A percentile compares a stretch with the other conserved stretches of the same genome.
phyloP scores from a whole-genome alignment of 92 coral and sea anemone genomes.

The Phenganax stokvisi region DNA sequence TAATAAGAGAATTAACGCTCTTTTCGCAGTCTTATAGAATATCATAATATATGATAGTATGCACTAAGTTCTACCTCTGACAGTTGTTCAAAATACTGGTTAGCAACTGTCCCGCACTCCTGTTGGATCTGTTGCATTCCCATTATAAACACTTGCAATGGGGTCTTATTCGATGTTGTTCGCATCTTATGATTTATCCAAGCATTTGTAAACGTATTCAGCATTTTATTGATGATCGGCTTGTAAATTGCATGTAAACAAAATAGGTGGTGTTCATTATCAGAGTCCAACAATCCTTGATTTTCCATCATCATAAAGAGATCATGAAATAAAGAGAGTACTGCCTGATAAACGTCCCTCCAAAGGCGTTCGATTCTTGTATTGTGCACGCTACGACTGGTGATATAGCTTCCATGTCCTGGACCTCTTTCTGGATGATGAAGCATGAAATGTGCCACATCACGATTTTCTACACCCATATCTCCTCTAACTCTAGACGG shows the following conservation, averaged over 20 bases:
- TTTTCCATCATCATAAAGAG: slow-evolving; percentile 33
- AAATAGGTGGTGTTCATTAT: slow-evolving; percentile 38
- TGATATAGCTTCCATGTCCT: slow-evolving; percentile 46
- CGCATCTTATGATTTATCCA: slow-evolving; percentile 51
- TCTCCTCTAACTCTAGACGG: slow-evolving; percentile 53
- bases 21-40: not conserved
- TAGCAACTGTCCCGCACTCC: slow-evolving; percentile 41
- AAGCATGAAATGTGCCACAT: slow-evolving; percentile 47
- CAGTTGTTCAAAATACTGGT: slow-evolving; percentile 51
- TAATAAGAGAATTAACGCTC: too few species aligned
- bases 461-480: slow-evolving; percentile 56
- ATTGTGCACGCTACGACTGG: slow-evolving; percentile 45
- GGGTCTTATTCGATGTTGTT: slow-evolving; percentile 46
- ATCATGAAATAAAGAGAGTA: slow-evolving; percentile 37
- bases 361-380: slow-evolving; percentile 45
- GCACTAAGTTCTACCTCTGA: slow-evolving; percentile 19
- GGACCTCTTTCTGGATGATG: slow-evolving; percentile 42
- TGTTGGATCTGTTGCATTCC: slow-evolving; percentile 58
- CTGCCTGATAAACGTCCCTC: slow-evolving; percentile 46
- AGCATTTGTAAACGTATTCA: slow-evolving; percentile 26
- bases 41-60: not conserved
- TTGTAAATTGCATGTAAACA: slow-evolving; percentile 25
- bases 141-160: slow-evolving; percentile 56
- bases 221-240: slow-evolving; percentile 25
- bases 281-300: slow-evolving; percentile 11